Base-by-base conservation (phyloP, 2,888 invertebrate species). In the Drosophila kambysellisi region DNA sequence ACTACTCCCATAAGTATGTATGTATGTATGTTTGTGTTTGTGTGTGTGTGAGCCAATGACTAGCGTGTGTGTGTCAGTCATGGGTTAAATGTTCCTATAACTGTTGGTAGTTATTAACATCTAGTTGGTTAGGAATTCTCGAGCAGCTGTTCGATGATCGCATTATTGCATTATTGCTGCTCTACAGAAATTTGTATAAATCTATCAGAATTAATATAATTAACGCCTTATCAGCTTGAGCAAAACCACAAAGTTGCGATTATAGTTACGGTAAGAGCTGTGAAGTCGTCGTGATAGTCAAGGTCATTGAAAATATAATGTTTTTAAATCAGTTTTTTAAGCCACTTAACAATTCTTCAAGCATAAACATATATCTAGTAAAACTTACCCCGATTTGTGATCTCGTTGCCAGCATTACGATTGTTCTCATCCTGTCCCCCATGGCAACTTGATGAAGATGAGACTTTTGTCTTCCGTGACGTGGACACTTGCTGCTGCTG, bases 351-450 rank as follows among this genome's bases (percentile, higher is more conserved):
- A 17, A 8, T 39, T 39, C 39, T 8, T 3, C 8, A 39, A 39
- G 7, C 39, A 39, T 8, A n/a, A 12, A 11, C 25, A 25, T 7
- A 39, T 17, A 9, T n/a, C 15, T 6, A 17, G 4, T 2, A 4
- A 3, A 41, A 48, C 91, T 87, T 76, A 93, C 93, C 93, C 74
- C 92, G 91, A 88, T 89, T 93, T 74, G 91, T 92, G 70, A 92
- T 91, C 87, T 93, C 93, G 69, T 93, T 93, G 74, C 92, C 92
- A 39, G 92, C 93, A 85, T 93, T 93, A 35, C 92, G 92, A 82
- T 93, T 92, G 73, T 93, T 93, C 76, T 93, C 93, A 81, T 93
- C 93, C 76, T 92, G 93, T 69, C 91, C 92, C 37, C 83, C 76
- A 8, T 65, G 54, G 56, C 76, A 80, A 37, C 54, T 74, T 15